Conservation (phyloP, 2,888 invertebrate species). For the Dynastes maya region DNA sequence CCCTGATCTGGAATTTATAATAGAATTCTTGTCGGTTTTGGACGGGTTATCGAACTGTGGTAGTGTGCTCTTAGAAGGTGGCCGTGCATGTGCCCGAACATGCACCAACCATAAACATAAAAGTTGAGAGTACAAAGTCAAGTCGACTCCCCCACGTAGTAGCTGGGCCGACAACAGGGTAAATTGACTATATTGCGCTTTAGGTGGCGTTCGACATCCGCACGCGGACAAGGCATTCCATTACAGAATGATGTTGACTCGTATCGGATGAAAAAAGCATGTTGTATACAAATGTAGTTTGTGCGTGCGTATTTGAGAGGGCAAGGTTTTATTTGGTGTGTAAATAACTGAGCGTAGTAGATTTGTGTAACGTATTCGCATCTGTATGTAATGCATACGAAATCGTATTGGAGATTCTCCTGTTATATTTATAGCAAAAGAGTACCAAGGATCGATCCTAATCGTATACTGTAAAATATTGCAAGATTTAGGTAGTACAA, state of each 20-base stretch:
- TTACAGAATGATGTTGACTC: not conserved
- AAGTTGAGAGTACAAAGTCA: slow-evolving; percentile 19
- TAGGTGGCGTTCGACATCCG: not conserved
- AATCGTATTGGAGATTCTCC: not conserved
- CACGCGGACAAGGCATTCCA: not conserved
- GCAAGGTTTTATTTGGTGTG: not conserved
- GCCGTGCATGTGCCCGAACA: slow-evolving; percentile 25
- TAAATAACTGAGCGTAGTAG: no score
- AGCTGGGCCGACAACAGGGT: not conserved
- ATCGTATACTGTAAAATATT: no score
- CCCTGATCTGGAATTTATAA: slow-evolving; percentile 78
- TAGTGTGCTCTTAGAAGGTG: slow-evolving; percentile 3
- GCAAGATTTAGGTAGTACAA: no score
- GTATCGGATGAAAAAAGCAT: no score
- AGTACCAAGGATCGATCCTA: no score
- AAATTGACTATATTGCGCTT: slow-evolving; percentile 19
- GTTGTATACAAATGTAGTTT: not conserved
- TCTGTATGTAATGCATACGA: not conserved
- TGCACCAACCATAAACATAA: slow-evolving; percentile 44
- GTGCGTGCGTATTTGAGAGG: not conserved
- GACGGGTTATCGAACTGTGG: slow-evolving; percentile 34
- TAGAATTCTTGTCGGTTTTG: slow-evolving; percentile 24
- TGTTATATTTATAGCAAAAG: no score
- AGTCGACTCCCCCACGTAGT: not conserved
- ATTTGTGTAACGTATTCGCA: not conserved